Evolutionary conservation across 2,113 vertebrate species (phyloP).

Genomic region (Tachuris rubrigastra): DNA sequence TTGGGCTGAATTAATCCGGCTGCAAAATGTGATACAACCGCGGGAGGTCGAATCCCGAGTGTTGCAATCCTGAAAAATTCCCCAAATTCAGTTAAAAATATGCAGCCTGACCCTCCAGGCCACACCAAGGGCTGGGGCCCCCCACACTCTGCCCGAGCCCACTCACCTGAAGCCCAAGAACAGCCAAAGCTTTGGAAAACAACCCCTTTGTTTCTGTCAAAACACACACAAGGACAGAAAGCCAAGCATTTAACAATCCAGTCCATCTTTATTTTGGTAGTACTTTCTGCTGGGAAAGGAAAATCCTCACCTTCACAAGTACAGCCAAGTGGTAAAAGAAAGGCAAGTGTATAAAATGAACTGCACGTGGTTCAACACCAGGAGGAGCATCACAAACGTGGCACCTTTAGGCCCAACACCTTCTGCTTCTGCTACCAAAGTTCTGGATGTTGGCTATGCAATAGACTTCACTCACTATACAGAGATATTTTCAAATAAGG

Average conservation of each 20-base stretch:
- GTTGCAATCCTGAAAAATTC: neutral
- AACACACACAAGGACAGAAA: fast-evolving
- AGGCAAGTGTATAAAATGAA: neutral
- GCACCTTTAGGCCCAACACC: neutral
- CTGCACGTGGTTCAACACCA: neutral
- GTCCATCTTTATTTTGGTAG: conserved; percentile 54
- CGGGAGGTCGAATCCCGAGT: fast-evolving
- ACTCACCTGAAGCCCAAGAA: neutral
- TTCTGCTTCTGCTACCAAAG: neutral
- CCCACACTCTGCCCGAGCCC: neutral
- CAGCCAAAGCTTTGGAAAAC: neutral
- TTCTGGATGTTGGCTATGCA: neutral
- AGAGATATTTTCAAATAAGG: neutral
- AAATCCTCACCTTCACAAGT: neutral
- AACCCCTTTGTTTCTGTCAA: fast-evolving
- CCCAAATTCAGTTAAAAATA: neutral
- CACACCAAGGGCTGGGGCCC: neutral
- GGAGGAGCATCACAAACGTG: fast-evolving
- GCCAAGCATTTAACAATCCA: neutral
- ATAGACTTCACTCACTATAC: fast-evolving
- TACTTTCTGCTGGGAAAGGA: neutral
- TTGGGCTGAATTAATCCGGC: neutral
- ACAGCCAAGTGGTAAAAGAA: neutral
- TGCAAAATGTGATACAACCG: fast-evolving
- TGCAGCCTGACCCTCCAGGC: neutral